Conservation (phyloP, 1,140 invertebrate genomes). For the Ceratina calcarata region DNA sequence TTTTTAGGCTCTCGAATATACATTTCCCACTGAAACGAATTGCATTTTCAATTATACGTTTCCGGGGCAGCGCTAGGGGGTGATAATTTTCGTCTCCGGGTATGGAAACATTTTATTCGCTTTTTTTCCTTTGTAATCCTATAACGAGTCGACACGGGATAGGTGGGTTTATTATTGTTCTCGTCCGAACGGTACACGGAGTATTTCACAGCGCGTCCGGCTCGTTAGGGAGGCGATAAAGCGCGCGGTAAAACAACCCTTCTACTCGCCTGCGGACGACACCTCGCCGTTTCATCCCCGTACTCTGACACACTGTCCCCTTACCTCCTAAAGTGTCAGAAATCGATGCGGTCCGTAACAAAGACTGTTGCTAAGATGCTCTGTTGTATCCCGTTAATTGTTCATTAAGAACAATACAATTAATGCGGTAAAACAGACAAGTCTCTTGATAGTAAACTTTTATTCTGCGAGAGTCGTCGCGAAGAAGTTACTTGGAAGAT, state of each 20-base stretch:
- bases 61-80: too few species aligned
- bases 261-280: constrained; percentile 10
- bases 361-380: background rate
- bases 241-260: constrained; percentile 30
- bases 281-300: constrained; percentile 16
- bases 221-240: constrained; percentile 24
- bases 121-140: too few species aligned
- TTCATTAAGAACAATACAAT: too few species aligned
- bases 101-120: background rate
- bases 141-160: too few species aligned
- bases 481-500: too few species aligned
- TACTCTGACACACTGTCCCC: constrained; percentile 17
- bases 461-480: too few species aligned
- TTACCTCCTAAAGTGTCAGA: constrained; percentile 12
- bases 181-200: background rate
- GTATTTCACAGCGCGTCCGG: background rate
- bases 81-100: too few species aligned
- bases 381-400: too few species aligned
- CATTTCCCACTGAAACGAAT: background rate
- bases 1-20: constrained; percentile 15
- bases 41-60: too few species aligned
- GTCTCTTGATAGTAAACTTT: too few species aligned
- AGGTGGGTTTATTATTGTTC: background rate
- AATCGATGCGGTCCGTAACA: constrained; percentile 15
- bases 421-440: too few species aligned